phyloP scores from a whole-genome alignment of 2,888 invertebrate species.

The Taphrorychus bicolor region DNA sequence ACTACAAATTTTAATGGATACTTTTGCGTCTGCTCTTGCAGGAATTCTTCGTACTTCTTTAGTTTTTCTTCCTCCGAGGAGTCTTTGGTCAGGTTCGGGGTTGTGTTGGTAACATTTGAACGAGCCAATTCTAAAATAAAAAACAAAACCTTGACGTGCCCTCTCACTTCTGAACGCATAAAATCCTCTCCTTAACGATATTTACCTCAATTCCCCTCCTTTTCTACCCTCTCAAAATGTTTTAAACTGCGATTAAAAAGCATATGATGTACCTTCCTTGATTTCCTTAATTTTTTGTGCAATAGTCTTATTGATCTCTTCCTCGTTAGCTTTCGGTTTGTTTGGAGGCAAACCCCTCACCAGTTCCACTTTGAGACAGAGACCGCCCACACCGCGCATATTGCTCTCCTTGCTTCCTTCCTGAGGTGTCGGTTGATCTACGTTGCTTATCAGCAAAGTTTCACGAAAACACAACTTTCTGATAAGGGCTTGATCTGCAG shows the following conservation, averaged over 20 bases:
- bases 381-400: conserved; percentile 53
- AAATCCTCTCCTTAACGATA: conserved; percentile 26
- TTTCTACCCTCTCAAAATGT: too few species aligned
- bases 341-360: conserved; percentile 40
- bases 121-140: conserved; percentile 4
- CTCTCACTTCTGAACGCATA: background rate
- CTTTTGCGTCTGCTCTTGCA: conserved; percentile 51
- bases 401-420: conserved; percentile 47
- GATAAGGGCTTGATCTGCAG: conserved; percentile 62
- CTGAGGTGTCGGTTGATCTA: conserved; percentile 52
- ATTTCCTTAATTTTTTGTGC: conserved; percentile 39
- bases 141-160: too few species aligned
- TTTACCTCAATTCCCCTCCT: too few species aligned
- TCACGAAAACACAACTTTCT: conserved; percentile 65
- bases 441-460: conserved; percentile 64
- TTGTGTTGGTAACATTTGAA: too few species aligned
- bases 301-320: conserved; percentile 41
- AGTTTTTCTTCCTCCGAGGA: conserved; percentile 48
- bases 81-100: conserved; percentile 40
- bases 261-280: conserved; percentile 46
- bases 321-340: conserved; percentile 18
- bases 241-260: background rate
- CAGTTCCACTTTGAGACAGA: conserved; percentile 62
- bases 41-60: conserved; percentile 47
- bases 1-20: conserved; percentile 65